Percentiles rank a stretch among this genome's conserved stretches.
These are phyloP conservation scores for Leptura quadrifasciata DNA, from an alignment of 2,888 invertebrate species.

Conservation along the genomic window DNA sequence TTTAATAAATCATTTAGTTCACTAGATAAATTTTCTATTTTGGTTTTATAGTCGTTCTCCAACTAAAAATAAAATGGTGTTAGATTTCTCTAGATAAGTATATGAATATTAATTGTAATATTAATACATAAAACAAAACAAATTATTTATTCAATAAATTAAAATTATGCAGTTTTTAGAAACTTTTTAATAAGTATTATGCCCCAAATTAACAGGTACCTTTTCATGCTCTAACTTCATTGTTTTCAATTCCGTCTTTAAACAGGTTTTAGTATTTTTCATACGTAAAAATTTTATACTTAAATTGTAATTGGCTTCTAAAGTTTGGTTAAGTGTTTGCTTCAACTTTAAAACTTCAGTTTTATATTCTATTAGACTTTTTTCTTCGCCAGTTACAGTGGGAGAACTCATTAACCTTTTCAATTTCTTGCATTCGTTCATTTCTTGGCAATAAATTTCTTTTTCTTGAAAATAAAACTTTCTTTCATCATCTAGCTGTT, in stretches of 20 bases:
- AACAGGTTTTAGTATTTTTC: conserved; percentile 71
- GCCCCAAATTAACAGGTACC: conserved; percentile 51
- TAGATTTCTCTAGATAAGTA: background rate
- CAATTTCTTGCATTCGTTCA: conserved; percentile 71
- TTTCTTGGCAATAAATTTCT: conserved; percentile 75
- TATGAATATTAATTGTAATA: background rate
- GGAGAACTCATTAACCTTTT: conserved; percentile 63
- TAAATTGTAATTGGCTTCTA: conserved; percentile 73
- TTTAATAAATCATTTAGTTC: conserved; percentile 67
- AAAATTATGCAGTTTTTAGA: background rate
- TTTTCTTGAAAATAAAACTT: conserved; percentile 77
- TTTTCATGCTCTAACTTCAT: conserved; percentile 67
- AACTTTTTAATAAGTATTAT: background rate
- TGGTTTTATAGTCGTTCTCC: conserved; percentile 65
- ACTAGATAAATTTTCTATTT: conserved; percentile 66
- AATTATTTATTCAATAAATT: background rate
- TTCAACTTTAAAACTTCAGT: conserved; percentile 70
- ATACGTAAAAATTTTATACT: conserved; percentile 72
- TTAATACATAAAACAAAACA: background rate
- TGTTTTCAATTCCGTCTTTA: conserved; percentile 67
- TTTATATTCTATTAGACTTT: conserved; percentile 65
- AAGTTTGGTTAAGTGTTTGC: conserved; percentile 68
- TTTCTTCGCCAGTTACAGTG: conserved; percentile 53
- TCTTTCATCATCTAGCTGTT: conserved; percentile 77
- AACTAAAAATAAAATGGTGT: conserved; percentile 60